phyloP scores from a whole-genome alignment of 2,888 invertebrate species.

The Tetheella fluctuosa region DNA sequence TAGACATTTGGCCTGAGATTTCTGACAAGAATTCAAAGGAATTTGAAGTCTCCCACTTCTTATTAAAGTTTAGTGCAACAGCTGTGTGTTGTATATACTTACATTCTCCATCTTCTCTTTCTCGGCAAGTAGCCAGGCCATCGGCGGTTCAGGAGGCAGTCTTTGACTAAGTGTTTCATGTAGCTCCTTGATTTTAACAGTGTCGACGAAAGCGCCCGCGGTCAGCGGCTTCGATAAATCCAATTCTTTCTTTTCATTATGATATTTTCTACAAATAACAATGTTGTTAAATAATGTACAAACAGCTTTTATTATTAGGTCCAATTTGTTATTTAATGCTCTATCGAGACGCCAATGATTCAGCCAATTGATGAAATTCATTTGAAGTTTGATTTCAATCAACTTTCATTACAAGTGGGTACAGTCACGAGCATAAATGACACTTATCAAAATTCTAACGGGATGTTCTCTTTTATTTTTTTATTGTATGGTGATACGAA shows the following conservation, averaged over 20 bases:
- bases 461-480: too few relatives aligned
- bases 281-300: conserved; percentile 10
- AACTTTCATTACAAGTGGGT: too few relatives aligned
- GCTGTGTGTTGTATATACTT: conserved; percentile 21
- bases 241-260: conserved; percentile 85
- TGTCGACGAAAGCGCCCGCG: conserved; percentile 91
- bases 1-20: too few relatives aligned
- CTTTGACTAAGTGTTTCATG: conserved; percentile 66
- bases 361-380: too few relatives aligned
- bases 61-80: not conserved
- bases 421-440: too few relatives aligned
- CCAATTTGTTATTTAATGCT: too few relatives aligned
- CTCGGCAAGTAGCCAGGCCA: conserved; percentile 70
- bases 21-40: too few relatives aligned
- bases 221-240: conserved; percentile 89
- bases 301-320: not conserved
- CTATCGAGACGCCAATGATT: too few relatives aligned
- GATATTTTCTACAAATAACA: conserved; percentile 49
- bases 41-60: too few relatives aligned
- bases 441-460: too few relatives aligned
- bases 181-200: conserved; percentile 83
- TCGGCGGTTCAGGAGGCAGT: conserved; percentile 71
- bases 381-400: too few relatives aligned
- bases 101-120: conserved; percentile 71
- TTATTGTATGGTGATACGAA: too few relatives aligned